Conservation (phyloP, 2,888 invertebrate species). For the Digitonthophagus gazella region DNA sequence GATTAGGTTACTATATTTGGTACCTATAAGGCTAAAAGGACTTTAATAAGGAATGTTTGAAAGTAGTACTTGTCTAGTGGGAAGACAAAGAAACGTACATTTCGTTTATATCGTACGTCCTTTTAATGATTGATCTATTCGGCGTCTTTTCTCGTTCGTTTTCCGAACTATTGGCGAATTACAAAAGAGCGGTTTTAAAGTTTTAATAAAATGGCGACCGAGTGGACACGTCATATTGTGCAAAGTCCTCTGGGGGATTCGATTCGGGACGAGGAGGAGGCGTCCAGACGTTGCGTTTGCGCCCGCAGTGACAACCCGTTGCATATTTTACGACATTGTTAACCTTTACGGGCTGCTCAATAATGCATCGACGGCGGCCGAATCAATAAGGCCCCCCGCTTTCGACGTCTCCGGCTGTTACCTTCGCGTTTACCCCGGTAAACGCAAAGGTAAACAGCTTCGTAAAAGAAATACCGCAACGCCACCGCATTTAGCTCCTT, state of each 20-base stretch:
- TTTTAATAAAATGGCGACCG: not conserved
- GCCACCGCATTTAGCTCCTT: not conserved
- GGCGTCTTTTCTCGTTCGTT: no score
- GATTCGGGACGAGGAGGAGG: slow-evolving; percentile 1
- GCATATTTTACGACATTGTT: slow-evolving; percentile 36
- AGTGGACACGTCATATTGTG: not conserved
- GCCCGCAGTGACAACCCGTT: slow-evolving; percentile 25
- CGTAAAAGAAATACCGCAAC: not conserved
- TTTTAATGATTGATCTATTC: no score
- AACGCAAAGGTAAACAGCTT: not conserved
- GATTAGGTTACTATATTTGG: not conserved
- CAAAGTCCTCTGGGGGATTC: not conserved
- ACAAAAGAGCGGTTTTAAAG: not conserved
- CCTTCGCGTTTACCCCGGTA: not conserved
- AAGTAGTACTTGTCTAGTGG: no score
- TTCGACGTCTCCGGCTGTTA: slow-evolving; percentile 7
- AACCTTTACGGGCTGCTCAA: slow-evolving; percentile 34
- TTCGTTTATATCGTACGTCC: no score
- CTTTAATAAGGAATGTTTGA: no score
- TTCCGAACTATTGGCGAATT: no score
- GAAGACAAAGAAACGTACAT: no score
- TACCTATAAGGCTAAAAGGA: not conserved
- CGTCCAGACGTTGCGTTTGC: slow-evolving; percentile 6
- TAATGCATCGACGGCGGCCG: slow-evolving; percentile 26
- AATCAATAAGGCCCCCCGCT: slow-evolving; percentile 23